A percentile compares a stretch with the other conserved stretches of the same genome.
These are phyloP conservation scores for Calephelis nemesis DNA, from an alignment of 1,140 invertebrate species.

Conservation along the genomic window DNA sequence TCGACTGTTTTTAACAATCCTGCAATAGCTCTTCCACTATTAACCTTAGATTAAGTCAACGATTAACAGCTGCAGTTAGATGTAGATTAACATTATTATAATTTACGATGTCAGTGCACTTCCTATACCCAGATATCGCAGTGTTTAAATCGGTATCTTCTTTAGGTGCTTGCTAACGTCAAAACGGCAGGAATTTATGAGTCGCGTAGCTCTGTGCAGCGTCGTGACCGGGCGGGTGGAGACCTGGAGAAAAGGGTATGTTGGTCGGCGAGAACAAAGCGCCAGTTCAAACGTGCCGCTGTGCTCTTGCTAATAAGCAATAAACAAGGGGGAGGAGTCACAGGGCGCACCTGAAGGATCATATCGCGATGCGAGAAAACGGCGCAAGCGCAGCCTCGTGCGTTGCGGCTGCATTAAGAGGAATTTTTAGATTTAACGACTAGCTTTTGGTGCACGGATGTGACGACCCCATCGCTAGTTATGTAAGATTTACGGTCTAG, in stretches of 20 bases:
- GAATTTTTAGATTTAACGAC: not conserved
- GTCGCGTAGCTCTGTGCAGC: slow-evolving; percentile 55
- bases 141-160: slow-evolving; percentile 61
- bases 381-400: slow-evolving; percentile 15
- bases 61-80: slow-evolving; percentile 19
- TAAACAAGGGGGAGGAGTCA: slow-evolving; percentile 73
- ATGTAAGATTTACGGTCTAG: no score
- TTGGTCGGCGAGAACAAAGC: slow-evolving; percentile 69
- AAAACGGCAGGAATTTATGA: slow-evolving; percentile 68
- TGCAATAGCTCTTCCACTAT: no score
- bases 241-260: slow-evolving; percentile 30
- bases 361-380: slow-evolving; percentile 48
- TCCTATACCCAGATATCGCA: slow-evolving; percentile 40
- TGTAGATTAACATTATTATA: slow-evolving; percentile 36
- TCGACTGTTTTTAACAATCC: no score
- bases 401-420: not conserved
- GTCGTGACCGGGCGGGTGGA: slow-evolving; percentile 53
- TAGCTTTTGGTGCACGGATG: no score
- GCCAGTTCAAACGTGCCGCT: slow-evolving; percentile 65
- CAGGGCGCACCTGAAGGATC: slow-evolving; percentile 67
- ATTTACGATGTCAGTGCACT: slow-evolving; percentile 47
- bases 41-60: not conserved
- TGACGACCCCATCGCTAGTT: no score
- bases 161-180: slow-evolving; percentile 53
- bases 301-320: slow-evolving; percentile 71